Conservation (phyloP, 1,140 invertebrate genomes). For the Drosophila navojoa region DNA sequence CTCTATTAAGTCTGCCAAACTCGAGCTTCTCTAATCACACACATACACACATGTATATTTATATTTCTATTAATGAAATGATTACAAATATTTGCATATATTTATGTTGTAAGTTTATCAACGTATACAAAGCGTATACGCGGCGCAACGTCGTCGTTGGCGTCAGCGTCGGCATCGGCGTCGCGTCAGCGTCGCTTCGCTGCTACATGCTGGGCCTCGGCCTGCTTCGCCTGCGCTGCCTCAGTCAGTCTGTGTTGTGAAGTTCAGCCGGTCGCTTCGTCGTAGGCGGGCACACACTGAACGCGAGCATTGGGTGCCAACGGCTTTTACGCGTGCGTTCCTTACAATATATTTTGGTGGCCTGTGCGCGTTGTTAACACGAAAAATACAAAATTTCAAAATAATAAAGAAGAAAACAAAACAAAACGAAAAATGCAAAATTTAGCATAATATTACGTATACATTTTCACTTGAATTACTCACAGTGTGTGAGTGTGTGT, state of each 20-base stretch:
- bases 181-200: constrained; percentile 1
- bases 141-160: not conserved
- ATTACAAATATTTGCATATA: not conserved
- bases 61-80: not conserved
- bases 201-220: constrained; percentile 12
- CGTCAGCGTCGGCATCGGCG: constrained; percentile 14
- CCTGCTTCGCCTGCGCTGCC: constrained; percentile 20
- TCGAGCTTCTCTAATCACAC: not conserved
- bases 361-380: constrained; percentile 2
- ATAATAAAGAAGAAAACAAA: not conserved
- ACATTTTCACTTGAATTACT: constrained; percentile 29
- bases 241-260: constrained; percentile 74
- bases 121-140: not conserved
- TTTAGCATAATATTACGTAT: constrained; percentile 1
- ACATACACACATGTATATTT: not conserved
- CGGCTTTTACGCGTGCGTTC: constrained; percentile 57
- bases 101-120: not conserved
- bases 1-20: not conserved
- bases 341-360: constrained; percentile 21
- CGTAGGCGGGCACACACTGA: constrained; percentile 49
- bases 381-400: not conserved
- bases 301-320: constrained; percentile 61
- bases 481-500: constrained; percentile 4
- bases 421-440: not conserved
- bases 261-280: constrained; percentile 61